A percentile compares a stretch with the other conserved stretches of the same genome.
Conservation (phyloP, 2,888 invertebrate species). For the Melinopterus prodromus region DNA sequence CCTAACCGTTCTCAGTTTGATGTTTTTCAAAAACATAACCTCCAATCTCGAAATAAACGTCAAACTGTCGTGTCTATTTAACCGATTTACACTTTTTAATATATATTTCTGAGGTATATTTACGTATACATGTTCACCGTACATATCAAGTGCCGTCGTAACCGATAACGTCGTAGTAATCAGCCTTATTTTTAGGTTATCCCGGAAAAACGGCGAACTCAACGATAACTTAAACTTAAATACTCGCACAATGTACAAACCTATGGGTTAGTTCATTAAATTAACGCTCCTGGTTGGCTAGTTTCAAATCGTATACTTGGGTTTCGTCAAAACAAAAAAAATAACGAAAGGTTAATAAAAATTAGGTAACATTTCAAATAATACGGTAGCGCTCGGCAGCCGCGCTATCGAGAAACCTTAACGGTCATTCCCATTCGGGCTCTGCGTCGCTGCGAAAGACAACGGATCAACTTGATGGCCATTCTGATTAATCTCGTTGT, state of each 20-base stretch:
- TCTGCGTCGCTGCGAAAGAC: conserved; percentile 47
- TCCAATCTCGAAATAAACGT: neutral
- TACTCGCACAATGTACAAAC: neutral
- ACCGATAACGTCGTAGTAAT: neutral
- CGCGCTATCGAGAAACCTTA: conserved; percentile 7
- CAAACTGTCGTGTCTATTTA: neutral
- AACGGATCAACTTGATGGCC: conserved; percentile 53
- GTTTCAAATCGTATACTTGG: conserved; percentile 18
- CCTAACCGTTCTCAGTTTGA: no score
- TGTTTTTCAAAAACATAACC: neutral
- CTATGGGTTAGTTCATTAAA: neutral
- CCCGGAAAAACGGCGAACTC: neutral
- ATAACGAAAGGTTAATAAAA: neutral
- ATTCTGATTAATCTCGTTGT: conserved; percentile 57
- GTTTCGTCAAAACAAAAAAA: conserved; percentile 14
- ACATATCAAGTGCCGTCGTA: neutral
- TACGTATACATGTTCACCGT: conserved; percentile 68
- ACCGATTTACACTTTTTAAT: conserved; percentile 17
- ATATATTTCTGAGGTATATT: conserved; percentile 65
- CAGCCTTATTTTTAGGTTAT: conserved; percentile 4
- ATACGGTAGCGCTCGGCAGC: neutral
- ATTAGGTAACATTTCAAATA: conserved; percentile 16
- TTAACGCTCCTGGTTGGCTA: conserved; percentile 9
- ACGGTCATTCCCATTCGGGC: conserved; percentile 45
- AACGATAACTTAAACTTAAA: neutral